A percentile compares a stretch with the other conserved stretches of the same genome.
phyloP scores from a whole-genome alignment of 2,888 invertebrate genomes.

The Cyaniris semiargus region DNA sequence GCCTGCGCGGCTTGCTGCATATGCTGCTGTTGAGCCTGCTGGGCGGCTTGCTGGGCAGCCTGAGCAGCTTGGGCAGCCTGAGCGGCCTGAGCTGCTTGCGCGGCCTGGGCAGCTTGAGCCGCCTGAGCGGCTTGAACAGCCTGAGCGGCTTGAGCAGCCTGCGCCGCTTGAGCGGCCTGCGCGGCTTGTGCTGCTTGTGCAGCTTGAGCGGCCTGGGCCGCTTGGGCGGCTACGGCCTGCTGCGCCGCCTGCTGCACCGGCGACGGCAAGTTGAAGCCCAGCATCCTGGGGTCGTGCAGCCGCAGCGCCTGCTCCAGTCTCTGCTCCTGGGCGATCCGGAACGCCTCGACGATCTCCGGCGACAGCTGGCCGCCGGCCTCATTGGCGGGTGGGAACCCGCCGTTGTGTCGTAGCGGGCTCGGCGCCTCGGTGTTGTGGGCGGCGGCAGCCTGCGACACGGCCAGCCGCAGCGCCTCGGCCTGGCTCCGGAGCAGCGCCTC shows the following conservation, averaged over 20 bases:
- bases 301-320: slow-evolving; percentile 90
- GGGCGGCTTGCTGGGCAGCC: slow-evolving; percentile 54
- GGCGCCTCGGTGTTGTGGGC: slow-evolving; percentile 70
- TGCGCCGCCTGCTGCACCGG: slow-evolving; percentile 71
- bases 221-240: slow-evolving; percentile 56
- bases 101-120: slow-evolving; percentile 54
- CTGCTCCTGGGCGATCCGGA: slow-evolving; percentile 87
- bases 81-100: slow-evolving; percentile 53
- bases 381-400: slow-evolving; percentile 66
- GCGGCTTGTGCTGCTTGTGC: slow-evolving; percentile 37
- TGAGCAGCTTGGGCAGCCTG: slow-evolving; percentile 53
- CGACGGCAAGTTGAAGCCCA: slow-evolving; percentile 86
- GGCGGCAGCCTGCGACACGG: slow-evolving; percentile 86
- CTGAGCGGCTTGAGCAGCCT: slow-evolving; percentile 54
- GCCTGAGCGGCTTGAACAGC: slow-evolving; percentile 57
- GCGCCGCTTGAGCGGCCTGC: slow-evolving; percentile 50
- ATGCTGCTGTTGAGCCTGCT: slow-evolving; percentile 66
- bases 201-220: slow-evolving; percentile 50
- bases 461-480: slow-evolving; percentile 90
- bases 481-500: slow-evolving; percentile 91
- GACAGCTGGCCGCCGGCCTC: slow-evolving; percentile 81
- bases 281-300: slow-evolving; percentile 89
- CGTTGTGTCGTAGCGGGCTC: slow-evolving; percentile 73
- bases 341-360: slow-evolving; percentile 86
- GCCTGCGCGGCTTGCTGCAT: slow-evolving; percentile 51